Evolutionary conservation across 2,888 invertebrate genomes (phyloP).

Genomic region (Epinotia demarniana): DNA sequence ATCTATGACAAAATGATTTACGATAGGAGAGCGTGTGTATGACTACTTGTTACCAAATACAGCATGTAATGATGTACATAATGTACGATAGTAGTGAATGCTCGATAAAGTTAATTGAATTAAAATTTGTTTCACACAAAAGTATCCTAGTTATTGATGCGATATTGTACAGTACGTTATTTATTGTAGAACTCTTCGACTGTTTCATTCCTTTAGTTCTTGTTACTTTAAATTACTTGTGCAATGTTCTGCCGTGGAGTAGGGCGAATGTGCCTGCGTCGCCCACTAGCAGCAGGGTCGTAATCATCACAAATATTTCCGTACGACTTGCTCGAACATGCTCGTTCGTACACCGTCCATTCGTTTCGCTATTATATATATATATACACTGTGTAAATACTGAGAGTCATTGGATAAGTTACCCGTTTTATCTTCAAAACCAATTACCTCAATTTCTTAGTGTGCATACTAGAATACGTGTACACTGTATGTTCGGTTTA

Average conservation of each 20-base stretch:
- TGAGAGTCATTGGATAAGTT: constrained; percentile 82
- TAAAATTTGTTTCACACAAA: constrained; percentile 49
- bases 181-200: constrained; percentile 59
- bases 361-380: constrained; percentile 48
- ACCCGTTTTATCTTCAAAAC: constrained; percentile 81
- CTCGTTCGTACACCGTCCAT: constrained; percentile 48
- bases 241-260: constrained; percentile 49
- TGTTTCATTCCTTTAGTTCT: constrained; percentile 50
- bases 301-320: constrained; percentile 59
- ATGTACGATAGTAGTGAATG: constrained; percentile 57
- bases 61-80: constrained; percentile 59
- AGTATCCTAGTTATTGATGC: constrained; percentile 46
- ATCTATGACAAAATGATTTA: constrained; percentile 54
- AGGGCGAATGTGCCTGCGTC: constrained; percentile 69
- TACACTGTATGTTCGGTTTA: constrained; percentile 71
- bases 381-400: constrained; percentile 74
- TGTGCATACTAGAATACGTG: constrained; percentile 69
- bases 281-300: constrained; percentile 54
- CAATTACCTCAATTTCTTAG: constrained; percentile 84
- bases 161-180: constrained; percentile 47
- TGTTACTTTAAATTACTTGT: constrained; percentile 38
- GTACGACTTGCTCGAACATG: constrained; percentile 25
- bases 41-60: constrained; percentile 71
- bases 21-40: constrained; percentile 57
- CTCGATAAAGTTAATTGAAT: constrained; percentile 53